Percentiles rank a stretch among this genome's conserved stretches.
Evolutionary conservation across 1,140 invertebrate species (phyloP).

Genomic region (Oryzaephilus surinamensis): DNA sequence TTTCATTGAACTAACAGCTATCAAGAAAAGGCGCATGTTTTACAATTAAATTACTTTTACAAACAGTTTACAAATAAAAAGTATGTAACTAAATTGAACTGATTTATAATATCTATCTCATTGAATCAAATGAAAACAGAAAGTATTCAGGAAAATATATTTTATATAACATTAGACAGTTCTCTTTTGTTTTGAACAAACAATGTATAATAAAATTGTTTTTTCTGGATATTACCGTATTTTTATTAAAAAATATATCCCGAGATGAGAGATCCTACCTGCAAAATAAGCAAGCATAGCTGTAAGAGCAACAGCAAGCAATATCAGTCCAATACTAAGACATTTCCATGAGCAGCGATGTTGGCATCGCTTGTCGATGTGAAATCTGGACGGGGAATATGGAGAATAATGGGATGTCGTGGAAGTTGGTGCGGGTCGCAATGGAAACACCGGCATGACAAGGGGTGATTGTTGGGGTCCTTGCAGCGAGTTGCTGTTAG

Average conservation of each 20-base stretch:
- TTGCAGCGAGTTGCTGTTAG: slow-evolving; percentile 34
- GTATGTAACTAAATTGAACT: too few species aligned
- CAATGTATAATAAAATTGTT: too few species aligned
- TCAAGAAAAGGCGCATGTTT: slow-evolving; percentile 35
- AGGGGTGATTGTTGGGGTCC: slow-evolving; percentile 45
- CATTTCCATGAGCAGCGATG: slow-evolving; percentile 93
- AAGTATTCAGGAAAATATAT: too few species aligned
- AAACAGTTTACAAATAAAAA: too few species aligned
- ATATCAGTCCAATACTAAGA: slow-evolving; percentile 80
- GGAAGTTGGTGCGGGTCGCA: slow-evolving; percentile 55
- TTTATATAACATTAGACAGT: too few species aligned
- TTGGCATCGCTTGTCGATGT: slow-evolving; percentile 85
- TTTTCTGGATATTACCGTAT: too few species aligned
- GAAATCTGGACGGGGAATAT: slow-evolving; percentile 82
- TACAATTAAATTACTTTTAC: not conserved
- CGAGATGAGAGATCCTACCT: slow-evolving; percentile 53
- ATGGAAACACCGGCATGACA: slow-evolving; percentile 70
- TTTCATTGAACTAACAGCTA: slow-evolving; percentile 79
- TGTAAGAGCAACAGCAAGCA: slow-evolving; percentile 74
- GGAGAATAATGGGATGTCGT: slow-evolving; percentile 66
- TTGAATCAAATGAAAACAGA: too few species aligned
- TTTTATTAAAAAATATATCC: too few species aligned
- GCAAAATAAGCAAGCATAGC: slow-evolving; percentile 90
- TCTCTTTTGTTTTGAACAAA: too few species aligned
- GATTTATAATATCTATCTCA: too few species aligned